Evolutionary conservation across 2,797 vertebrate species (phyloP).

Genomic region (Botia kubotai): DNA sequence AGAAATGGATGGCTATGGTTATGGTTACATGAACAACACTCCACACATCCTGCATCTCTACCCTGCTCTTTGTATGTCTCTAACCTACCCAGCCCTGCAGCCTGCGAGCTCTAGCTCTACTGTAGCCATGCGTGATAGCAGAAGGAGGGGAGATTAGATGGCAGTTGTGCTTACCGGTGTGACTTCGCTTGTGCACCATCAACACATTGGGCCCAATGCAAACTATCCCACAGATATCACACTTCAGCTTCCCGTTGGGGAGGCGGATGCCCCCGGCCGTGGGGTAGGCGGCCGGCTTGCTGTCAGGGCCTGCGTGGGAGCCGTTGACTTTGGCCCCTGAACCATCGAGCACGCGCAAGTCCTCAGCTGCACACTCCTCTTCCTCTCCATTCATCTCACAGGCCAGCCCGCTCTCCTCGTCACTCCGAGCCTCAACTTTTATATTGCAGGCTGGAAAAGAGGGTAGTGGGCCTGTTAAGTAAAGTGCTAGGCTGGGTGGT

Average conservation of each 20-base stretch:
- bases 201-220: slow-evolving; percentile 99
- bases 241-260: slow-evolving; percentile 99
- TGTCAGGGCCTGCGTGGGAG: slow-evolving; percentile 90
- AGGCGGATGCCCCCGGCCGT: slow-evolving; percentile 98
- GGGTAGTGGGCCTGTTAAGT: slow-evolving; percentile 84
- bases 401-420: slow-evolving; percentile 99
- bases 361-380: slow-evolving; percentile 97
- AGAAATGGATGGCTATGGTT: neutral
- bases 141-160: slow-evolving; percentile 77
- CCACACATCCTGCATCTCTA: slow-evolving; percentile 22
- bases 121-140: slow-evolving; percentile 74
- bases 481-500: slow-evolving; percentile 73
- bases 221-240: slow-evolving; percentile 99
- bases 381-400: slow-evolving; percentile 99
- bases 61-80: slow-evolving; percentile 34
- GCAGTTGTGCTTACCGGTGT: slow-evolving; percentile 94
- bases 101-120: slow-evolving; percentile 59
- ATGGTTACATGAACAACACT: neutral
- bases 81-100: slow-evolving; percentile 58
- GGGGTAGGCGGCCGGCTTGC: slow-evolving; percentile 88
- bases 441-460: slow-evolving; percentile 98
- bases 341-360: slow-evolving; percentile 97
- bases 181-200: slow-evolving; percentile 99
- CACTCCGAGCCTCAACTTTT: slow-evolving; percentile 99
- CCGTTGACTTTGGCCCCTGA: slow-evolving; percentile 96